Percentiles rank a stretch among this genome's conserved stretches.
These are phyloP conservation scores for Phrynosoma blainvillii DNA, from an alignment of 2,113 vertebrate species.

Conservation along the genomic window DNA sequence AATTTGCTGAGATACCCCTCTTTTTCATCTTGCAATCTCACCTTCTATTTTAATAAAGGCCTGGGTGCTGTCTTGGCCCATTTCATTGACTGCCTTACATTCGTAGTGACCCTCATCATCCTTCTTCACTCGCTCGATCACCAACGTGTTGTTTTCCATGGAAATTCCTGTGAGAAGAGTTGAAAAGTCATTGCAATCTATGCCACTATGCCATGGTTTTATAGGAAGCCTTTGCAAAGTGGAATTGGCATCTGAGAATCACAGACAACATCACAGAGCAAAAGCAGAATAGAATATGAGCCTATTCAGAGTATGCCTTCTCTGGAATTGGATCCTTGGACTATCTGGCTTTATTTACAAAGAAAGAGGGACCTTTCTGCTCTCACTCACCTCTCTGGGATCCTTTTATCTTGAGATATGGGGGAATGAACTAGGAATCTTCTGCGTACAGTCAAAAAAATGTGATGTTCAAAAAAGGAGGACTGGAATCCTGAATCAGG, in stretches of 20 bases:
- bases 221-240: not conserved
- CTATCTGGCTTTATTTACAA: too few relatives aligned
- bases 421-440: too few relatives aligned
- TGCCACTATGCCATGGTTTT: not conserved
- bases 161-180: constrained; percentile 80
- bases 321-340: too few relatives aligned
- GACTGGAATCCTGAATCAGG: too few relatives aligned
- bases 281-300: not conserved
- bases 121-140: constrained; percentile 90
- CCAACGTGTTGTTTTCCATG: constrained; percentile 77
- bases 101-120: constrained; percentile 90
- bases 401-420: too few relatives aligned
- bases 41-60: constrained; percentile 85
- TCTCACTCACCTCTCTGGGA: too few relatives aligned
- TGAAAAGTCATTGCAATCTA: not conserved
- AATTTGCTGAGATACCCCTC: fast-evolving
- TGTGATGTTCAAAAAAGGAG: too few relatives aligned
- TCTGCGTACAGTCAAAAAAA: too few relatives aligned
- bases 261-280: not conserved
- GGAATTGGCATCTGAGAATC: not conserved
- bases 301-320: not conserved
- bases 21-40: constrained; percentile 61
- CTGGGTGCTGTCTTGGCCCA: constrained; percentile 80
- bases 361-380: too few relatives aligned
- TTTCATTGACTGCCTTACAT: constrained; percentile 81